Evolutionary conservation across 2,888 invertebrate genomes (phyloP).

Genomic region (Anticlea derivata): DNA sequence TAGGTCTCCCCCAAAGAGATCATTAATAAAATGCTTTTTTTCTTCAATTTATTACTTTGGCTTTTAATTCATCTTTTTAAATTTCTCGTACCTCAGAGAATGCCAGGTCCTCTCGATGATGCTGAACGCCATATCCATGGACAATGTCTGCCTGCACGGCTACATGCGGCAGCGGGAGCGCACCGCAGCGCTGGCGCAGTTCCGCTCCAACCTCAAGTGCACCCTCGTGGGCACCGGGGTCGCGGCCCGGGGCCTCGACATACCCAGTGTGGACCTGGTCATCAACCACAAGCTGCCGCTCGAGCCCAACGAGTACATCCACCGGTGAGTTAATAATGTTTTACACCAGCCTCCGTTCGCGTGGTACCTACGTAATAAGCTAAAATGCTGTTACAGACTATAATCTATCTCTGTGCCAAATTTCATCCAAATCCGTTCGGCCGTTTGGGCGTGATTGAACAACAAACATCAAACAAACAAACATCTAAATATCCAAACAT

Average conservation of each 20-base stretch:
- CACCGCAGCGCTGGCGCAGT: slow-evolving; percentile 92
- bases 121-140: slow-evolving; percentile 93
- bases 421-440: no score
- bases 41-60: no score
- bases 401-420: no score
- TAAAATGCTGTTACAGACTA: no score
- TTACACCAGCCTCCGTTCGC: no score
- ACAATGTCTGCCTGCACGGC: slow-evolving; percentile 96
- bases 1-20: no score
- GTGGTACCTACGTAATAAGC: no score
- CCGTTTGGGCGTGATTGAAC: no score
- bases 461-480: no score
- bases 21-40: no score
- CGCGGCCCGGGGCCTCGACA: slow-evolving; percentile 97
- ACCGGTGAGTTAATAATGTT: slow-evolving; percentile 79
- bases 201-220: slow-evolving; percentile 93
- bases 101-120: slow-evolving; percentile 96
- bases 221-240: slow-evolving; percentile 98
- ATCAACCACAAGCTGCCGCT: slow-evolving; percentile 97
- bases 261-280: slow-evolving; percentile 97
- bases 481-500: no score
- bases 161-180: slow-evolving; percentile 95
- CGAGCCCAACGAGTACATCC: slow-evolving; percentile 96
- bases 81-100: slow-evolving; percentile 85
- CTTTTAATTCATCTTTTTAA: not conserved